Conservation (phyloP, 2,113 vertebrate genomes). For the Phodopus roborovskii region DNA sequence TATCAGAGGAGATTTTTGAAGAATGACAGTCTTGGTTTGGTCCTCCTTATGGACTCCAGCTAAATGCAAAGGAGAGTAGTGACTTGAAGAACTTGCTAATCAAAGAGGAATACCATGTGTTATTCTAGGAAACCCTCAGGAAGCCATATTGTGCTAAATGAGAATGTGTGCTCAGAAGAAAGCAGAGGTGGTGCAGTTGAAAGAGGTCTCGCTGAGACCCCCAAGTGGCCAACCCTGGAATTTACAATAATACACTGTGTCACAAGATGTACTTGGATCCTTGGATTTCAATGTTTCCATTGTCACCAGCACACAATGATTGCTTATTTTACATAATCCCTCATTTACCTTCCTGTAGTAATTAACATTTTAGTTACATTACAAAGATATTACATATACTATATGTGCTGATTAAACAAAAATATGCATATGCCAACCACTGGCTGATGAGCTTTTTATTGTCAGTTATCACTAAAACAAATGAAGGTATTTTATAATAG, state of each 20-base stretch:
- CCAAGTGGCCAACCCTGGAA: fast-evolving
- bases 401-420: background rate
- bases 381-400: background rate
- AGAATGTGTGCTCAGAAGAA: background rate
- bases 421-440: background rate
- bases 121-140: background rate
- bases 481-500: background rate
- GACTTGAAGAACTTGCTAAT: background rate
- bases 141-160: too few species aligned
- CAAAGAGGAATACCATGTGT: background rate
- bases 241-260: too few species aligned
- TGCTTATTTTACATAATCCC: background rate
- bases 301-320: background rate
- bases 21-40: background rate
- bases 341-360: background rate
- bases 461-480: background rate
- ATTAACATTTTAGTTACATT: background rate
- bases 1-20: background rate
- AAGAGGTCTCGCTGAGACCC: background rate
- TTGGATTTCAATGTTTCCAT: background rate
- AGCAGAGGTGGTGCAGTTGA: background rate
- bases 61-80: background rate
- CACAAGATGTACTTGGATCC: too few species aligned
- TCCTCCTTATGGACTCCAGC: background rate
- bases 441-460: background rate